These are phyloP conservation scores for Cephalopholis sonnerati DNA, from an alignment of 2,113 vertebrate species.

Conservation along the genomic window DNA sequence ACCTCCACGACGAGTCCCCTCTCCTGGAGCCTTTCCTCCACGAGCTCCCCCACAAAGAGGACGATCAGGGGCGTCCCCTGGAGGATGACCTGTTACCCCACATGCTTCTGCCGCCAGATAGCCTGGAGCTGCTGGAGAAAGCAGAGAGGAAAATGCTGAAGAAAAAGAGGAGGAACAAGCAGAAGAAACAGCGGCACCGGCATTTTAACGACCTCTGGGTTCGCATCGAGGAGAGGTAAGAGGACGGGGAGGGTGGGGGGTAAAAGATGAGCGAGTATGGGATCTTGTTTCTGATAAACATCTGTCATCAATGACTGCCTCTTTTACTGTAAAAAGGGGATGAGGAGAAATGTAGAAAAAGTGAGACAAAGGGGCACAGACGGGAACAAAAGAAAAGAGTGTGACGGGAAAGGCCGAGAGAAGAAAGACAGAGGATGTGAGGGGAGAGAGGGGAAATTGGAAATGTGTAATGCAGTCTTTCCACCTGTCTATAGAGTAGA, in stretches of 20 bases:
- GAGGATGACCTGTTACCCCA: constrained; percentile 80
- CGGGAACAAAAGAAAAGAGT: constrained; percentile 29
- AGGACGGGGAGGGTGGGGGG: background rate
- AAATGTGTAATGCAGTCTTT: constrained; percentile 55
- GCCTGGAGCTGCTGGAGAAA: constrained; percentile 80
- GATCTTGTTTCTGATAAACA: background rate
- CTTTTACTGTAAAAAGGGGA: background rate
- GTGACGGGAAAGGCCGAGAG: background rate
- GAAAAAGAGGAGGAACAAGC: constrained; percentile 85
- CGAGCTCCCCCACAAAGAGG: constrained; percentile 72
- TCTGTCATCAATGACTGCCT: constrained; percentile 4
- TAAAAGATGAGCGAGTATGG: background rate
- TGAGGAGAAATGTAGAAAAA: background rate
- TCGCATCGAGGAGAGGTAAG: constrained; percentile 88
- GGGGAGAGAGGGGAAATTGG: constrained; percentile 28
- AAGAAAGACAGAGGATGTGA: constrained; percentile 39
- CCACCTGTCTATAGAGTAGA: constrained; percentile 52
- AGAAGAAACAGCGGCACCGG: constrained; percentile 83
- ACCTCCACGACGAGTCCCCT: constrained; percentile 35
- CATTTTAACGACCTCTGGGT: constrained; percentile 92
- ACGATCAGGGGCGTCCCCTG: constrained; percentile 71
- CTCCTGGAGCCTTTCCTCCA: constrained; percentile 80
- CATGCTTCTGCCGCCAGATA: constrained; percentile 79
- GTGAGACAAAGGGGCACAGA: constrained; percentile 18
- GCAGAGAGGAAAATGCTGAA: constrained; percentile 85